phyloP scores from a whole-genome alignment of 2,113 vertebrate genomes.

The Macaca fascicularis region T2T-MFA8v1.1 NC_088379.1:101788001-101788500 shows the following conservation, averaged over 20 bases:
- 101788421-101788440: no score
- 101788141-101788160: not conserved
- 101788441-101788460: no score
- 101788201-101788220: no score
- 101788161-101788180: not conserved
- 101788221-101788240: no score
- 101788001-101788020: not conserved
- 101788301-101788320: not conserved
- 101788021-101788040: not conserved
- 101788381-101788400: no score
- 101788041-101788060: not conserved
- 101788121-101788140: not conserved
- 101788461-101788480: no score
- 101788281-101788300: constrained; percentile 10
- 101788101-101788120: not conserved
- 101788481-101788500: no score
- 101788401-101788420: no score
- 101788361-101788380: no score
- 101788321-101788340: not conserved
- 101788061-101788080: not conserved
- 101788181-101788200: no score
- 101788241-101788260: not conserved
- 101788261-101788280: not conserved
- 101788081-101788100: not conserved
- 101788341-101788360: no score